Evolutionary conservation across 2,888 invertebrate genomes (phyloP).

Genomic region (Dasypogon diadema): DNA sequence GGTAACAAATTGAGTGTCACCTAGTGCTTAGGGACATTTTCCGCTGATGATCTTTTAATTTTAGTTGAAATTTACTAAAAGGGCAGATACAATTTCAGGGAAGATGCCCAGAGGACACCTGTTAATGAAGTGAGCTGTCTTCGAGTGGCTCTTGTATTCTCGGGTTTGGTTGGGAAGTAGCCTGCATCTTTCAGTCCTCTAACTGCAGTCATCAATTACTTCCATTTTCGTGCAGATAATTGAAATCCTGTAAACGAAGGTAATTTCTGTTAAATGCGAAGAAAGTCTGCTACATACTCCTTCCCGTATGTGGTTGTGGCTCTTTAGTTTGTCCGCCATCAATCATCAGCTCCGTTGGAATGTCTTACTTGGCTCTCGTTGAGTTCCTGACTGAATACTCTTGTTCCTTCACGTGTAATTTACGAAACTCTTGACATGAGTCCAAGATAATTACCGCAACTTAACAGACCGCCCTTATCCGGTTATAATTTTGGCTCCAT

Average conservation of each 20-base stretch:
- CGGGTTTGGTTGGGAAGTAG: too few species aligned
- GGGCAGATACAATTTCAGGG: background rate
- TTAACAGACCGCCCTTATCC: conserved; percentile 35
- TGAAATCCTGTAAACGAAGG: conserved; percentile 23
- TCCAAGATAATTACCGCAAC: conserved; percentile 29
- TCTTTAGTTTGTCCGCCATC: conserved; percentile 6
- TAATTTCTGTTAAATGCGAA: conserved; percentile 1
- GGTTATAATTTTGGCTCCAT: conserved; percentile 33
- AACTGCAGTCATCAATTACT: conserved; percentile 32
- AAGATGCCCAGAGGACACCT: too few species aligned
- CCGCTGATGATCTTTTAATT: background rate
- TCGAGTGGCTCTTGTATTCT: too few species aligned
- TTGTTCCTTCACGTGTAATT: conserved; percentile 25
- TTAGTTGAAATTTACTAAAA: conserved; percentile 13
- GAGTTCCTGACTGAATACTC: background rate
- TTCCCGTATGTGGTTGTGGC: background rate
- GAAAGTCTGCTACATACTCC: background rate
- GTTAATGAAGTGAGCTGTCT: too few species aligned
- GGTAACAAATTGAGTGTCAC: conserved; percentile 36
- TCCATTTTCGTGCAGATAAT: conserved; percentile 25
- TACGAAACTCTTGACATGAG: conserved; percentile 35
- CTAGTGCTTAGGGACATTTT: background rate
- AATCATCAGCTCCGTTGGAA: conserved; percentile 17
- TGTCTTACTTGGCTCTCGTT: conserved; percentile 15
- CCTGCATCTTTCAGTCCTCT: too few species aligned